A percentile compares a stretch with the other conserved stretches of the same genome.
phyloP scores from a whole-genome alignment of 2,797 vertebrate genomes.

The Crax fasciolata region DNA sequence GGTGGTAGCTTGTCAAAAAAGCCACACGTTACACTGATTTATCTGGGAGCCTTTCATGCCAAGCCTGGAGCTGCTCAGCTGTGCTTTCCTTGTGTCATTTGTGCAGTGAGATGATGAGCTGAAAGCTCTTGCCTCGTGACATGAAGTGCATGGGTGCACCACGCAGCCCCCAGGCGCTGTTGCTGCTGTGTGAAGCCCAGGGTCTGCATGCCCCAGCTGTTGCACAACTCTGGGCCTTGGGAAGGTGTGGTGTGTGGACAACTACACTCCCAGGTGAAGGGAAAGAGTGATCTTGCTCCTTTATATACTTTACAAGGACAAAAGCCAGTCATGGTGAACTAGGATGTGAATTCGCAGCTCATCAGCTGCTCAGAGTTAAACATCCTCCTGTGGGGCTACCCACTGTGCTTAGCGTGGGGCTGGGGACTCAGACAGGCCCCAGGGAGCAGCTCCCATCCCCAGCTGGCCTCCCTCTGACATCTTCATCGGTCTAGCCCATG shows the following conservation, averaged over 20 bases:
- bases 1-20: conserved; percentile 67
- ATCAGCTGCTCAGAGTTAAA: background rate
- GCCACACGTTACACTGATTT: conserved; percentile 61
- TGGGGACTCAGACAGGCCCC: background rate
- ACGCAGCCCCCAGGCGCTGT: background rate
- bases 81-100: conserved; percentile 67
- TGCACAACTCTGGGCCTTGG: background rate
- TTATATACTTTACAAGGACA: background rate
- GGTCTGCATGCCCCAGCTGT: fast-evolving
- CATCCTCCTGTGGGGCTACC: background rate
- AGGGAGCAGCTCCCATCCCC: background rate
- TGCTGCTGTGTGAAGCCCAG: background rate
- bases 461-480: background rate
- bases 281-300: background rate
- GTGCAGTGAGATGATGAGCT: conserved; percentile 56
- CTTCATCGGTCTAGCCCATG: background rate
- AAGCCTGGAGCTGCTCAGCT: conserved; percentile 62
- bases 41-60: conserved; percentile 8
- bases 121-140: conserved; percentile 47
- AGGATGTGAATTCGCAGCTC: background rate
- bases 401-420: too few species aligned
- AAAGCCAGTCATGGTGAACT: background rate
- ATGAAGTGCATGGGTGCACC: fast-evolving
- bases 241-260: background rate
- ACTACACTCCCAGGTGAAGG: background rate